phyloP scores from a whole-genome alignment of 1,140 invertebrate genomes.

The Goniozus legneri region DNA sequence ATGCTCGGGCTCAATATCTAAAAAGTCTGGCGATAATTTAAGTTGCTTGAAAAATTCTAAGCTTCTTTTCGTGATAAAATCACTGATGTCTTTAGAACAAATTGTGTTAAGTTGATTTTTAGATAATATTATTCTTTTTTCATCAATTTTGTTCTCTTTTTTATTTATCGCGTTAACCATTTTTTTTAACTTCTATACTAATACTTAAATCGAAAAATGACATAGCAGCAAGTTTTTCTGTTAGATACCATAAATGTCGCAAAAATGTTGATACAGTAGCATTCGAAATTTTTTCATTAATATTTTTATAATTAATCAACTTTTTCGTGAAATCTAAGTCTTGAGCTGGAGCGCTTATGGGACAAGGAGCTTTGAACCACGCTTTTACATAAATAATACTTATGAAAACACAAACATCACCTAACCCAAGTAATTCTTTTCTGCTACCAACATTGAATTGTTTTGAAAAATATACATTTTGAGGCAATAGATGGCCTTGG shows the following conservation, averaged over 20 bases:
- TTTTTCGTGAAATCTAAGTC: constrained; percentile 6
- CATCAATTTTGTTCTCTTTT: neutral
- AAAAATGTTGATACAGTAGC: too few species aligned
- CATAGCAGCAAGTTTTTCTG: too few species aligned
- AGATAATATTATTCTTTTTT: neutral
- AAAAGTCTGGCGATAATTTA: constrained; percentile 1
- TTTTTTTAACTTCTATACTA: too few species aligned
- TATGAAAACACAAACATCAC: neutral
- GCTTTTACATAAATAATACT: constrained; percentile 5
- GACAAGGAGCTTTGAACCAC: neutral
- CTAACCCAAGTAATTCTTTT: too few species aligned
- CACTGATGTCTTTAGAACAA: neutral
- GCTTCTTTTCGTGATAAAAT: constrained; percentile 4
- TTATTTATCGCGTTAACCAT: constrained; percentile 1
- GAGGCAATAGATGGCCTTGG: constrained; percentile 38
- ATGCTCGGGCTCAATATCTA: constrained; percentile 3
- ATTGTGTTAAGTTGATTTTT: neutral
- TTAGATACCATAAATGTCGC: too few species aligned
- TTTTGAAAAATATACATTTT: constrained; percentile 28
- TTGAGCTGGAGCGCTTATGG: constrained; percentile 1
- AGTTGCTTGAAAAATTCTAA: constrained; percentile 4
- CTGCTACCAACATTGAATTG: neutral
- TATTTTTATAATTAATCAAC: too few species aligned
- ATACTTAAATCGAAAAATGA: too few species aligned
- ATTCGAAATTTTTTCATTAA: too few species aligned